A percentile compares a stretch with the other conserved stretches of the same genome.
phyloP scores from a whole-genome alignment of 2,797 vertebrate genomes.

The Sternarchorhynchus goeldii region DNA sequence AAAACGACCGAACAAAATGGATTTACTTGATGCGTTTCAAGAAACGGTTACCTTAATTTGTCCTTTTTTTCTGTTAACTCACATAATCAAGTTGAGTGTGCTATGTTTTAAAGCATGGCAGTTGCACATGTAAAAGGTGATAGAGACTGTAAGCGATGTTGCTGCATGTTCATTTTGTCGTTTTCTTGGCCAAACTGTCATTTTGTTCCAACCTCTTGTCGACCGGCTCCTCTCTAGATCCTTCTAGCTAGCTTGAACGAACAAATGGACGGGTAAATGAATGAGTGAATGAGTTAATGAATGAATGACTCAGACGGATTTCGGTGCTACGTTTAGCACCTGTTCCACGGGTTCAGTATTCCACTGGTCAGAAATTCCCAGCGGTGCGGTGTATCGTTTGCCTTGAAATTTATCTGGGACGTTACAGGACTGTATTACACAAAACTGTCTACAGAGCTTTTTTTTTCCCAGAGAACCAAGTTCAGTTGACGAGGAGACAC shows the following conservation, averaged over 20 bases:
- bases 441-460: constrained; percentile 36
- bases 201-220: constrained; percentile 43
- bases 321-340: constrained; percentile 28
- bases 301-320: neutral
- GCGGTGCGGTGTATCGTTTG: constrained; percentile 62
- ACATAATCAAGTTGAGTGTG: constrained; percentile 35
- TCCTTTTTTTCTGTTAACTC: constrained; percentile 38
- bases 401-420: constrained; percentile 62
- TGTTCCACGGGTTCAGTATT: constrained; percentile 28
- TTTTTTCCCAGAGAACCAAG: constrained; percentile 36
- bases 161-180: constrained; percentile 49
- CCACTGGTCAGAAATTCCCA: constrained; percentile 48
- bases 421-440: constrained; percentile 54
- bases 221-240: constrained; percentile 29
- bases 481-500: constrained; percentile 42
- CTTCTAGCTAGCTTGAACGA: constrained; percentile 43
- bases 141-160: constrained; percentile 33
- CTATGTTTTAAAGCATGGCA: constrained; percentile 15
- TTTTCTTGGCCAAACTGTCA: constrained; percentile 33
- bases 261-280: constrained; percentile 23
- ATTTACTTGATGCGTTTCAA: constrained; percentile 3
- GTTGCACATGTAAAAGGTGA: neutral
- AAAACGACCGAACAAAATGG: neutral
- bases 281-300: neutral
- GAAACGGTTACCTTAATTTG: constrained; percentile 29